phyloP scores from a whole-genome alignment of 2,797 vertebrate genomes.

The Carduelis carduelis region DNA sequence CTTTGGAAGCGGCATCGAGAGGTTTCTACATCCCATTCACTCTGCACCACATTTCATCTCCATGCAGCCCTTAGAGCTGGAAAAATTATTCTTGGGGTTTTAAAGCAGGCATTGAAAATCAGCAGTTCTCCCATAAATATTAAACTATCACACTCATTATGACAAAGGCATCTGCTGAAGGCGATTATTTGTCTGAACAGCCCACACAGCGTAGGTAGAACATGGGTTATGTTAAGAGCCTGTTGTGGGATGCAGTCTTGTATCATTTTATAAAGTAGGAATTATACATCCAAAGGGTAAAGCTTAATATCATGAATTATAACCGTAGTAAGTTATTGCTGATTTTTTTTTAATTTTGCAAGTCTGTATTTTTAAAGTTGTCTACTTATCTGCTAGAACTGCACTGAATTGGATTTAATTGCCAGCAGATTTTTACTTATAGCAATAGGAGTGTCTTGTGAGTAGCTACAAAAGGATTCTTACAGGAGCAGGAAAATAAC shows the following conservation, averaged over 20 bases:
- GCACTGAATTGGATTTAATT: slow-evolving; percentile 31
- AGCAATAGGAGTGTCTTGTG: slow-evolving; percentile 27
- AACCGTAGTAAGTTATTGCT: background rate
- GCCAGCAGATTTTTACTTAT: slow-evolving; percentile 20
- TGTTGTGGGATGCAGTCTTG: slow-evolving; percentile 50
- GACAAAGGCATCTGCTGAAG: slow-evolving; percentile 67
- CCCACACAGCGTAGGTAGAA: slow-evolving; percentile 61
- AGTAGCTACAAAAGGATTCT: slow-evolving; percentile 37
- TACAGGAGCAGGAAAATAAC: slow-evolving; percentile 6
- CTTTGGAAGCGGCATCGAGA: accelerated
- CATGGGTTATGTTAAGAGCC: slow-evolving; percentile 66
- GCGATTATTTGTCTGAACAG: slow-evolving; percentile 62
- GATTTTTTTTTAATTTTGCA: background rate
- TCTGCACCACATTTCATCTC: background rate
- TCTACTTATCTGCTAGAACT: background rate
- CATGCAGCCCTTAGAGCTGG: background rate
- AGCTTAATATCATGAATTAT: slow-evolving; percentile 19
- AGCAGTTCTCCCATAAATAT: slow-evolving; percentile 60
- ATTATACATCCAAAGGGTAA: slow-evolving; percentile 25
- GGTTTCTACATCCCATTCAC: background rate
- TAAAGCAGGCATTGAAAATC: slow-evolving; percentile 46
- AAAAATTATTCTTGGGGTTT: slow-evolving; percentile 9
- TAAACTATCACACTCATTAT: slow-evolving; percentile 57
- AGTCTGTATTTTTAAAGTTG: background rate
- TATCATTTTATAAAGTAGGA: slow-evolving; percentile 21